These are phyloP conservation scores for Origma solitaria DNA, from an alignment of 2,113 vertebrate genomes.

Conservation along the genomic window DNA sequence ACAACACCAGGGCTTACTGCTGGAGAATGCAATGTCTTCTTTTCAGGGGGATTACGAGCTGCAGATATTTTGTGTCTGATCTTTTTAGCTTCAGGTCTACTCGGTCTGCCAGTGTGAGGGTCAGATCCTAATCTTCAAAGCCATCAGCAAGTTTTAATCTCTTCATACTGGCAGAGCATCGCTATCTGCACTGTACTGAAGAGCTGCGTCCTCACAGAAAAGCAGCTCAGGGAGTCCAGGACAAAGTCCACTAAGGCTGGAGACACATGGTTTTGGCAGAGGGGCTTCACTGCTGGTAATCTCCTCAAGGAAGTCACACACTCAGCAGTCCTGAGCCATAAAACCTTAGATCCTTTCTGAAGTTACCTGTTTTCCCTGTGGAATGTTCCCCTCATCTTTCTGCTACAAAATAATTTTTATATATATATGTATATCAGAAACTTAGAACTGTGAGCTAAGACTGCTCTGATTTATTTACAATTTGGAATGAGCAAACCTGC, in stretches of 20 bases:
- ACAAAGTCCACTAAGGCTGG: not conserved
- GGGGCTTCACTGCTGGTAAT: not conserved
- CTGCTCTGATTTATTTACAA: not conserved
- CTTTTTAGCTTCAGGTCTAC: not conserved
- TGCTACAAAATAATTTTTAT: not conserved
- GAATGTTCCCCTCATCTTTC: not conserved
- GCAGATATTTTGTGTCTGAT: not conserved
- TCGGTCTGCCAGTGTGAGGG: not conserved
- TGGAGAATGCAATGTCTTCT: not conserved
- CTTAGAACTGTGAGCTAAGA: not conserved
- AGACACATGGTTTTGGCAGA: not conserved
- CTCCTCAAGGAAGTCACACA: not conserved
- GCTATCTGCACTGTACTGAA: not conserved
- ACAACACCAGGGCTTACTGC: not conserved
- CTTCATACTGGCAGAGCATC: not conserved
- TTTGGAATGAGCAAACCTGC: not conserved
- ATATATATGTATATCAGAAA: not conserved
- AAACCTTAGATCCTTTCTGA: not conserved
- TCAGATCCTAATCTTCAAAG: not conserved
- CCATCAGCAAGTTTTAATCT: not conserved
- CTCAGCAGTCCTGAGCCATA: not conserved
- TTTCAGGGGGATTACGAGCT: not conserved
- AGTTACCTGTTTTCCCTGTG: not conserved
- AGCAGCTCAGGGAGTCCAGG: not conserved
- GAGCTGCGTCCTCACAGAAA: not conserved